phyloP scores from a whole-genome alignment of 2,888 invertebrate species.

The Chalcosyrphus nemorum region DNA sequence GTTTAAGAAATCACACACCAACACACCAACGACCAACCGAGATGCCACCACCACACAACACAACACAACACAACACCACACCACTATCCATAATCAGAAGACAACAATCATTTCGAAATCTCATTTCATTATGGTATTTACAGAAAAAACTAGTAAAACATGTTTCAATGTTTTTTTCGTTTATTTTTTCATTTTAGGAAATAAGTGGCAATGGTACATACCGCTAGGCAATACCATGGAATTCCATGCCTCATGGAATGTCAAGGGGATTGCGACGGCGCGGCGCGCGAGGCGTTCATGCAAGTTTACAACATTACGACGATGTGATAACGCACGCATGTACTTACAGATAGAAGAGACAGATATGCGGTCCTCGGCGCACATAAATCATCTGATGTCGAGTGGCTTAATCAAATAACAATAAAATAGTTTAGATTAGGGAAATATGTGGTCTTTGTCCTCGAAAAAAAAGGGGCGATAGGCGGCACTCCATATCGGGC shows the following conservation, averaged over 20 bases:
- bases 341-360: slow-evolving; percentile 61
- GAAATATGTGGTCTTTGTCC: slow-evolving; percentile 60
- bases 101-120: slow-evolving; percentile 72
- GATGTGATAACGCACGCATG: slow-evolving; percentile 64
- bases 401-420: slow-evolving; percentile 71
- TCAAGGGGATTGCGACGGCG: slow-evolving; percentile 36
- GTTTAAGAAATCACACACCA: slow-evolving; percentile 71
- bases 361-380: slow-evolving; percentile 59
- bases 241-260: slow-evolving; percentile 62
- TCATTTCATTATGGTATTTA: slow-evolving; percentile 73
- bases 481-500: slow-evolving; percentile 39
- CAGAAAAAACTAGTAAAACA: slow-evolving; percentile 71
- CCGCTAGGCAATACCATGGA: slow-evolving; percentile 68
- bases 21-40: not conserved
- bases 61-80: too few species aligned
- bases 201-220: slow-evolving; percentile 72
- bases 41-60: slow-evolving; percentile 2
- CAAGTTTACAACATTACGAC: slow-evolving; percentile 67
- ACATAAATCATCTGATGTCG: slow-evolving; percentile 69
- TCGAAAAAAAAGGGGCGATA: slow-evolving; percentile 31
- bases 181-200: slow-evolving; percentile 47
- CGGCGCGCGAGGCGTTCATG: slow-evolving; percentile 34
- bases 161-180: slow-evolving; percentile 63
- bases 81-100: slow-evolving; percentile 45
- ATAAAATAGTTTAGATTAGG: slow-evolving; percentile 72